Base-by-base conservation (phyloP, 2,113 vertebrate genomes). In the Pholis gunnellus region DNA sequence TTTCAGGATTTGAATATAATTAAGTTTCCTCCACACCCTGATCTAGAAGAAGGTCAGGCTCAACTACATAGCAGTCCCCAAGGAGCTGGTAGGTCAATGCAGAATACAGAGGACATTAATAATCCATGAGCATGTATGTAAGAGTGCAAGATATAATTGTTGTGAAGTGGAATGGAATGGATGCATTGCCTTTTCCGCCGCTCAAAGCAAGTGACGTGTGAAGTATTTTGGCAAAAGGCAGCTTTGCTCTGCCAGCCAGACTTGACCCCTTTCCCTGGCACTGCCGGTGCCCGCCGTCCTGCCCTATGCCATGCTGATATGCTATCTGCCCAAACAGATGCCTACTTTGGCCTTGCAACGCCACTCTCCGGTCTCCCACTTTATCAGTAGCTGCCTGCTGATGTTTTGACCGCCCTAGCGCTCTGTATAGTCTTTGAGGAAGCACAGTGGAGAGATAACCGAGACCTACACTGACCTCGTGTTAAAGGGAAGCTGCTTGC, bases 261-360 rank as follows among this genome's bases (percentile, higher is more conserved):
- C 83, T 78, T 88, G 87, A 91, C 91, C 88, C 77, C 46, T 79
- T 81, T 86, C 68, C 54, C 78, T 86, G 84, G 78, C 88, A 72
- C 78, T 52, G 70, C 34, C 50, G 42, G 61, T 79, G 77, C 64
- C 81, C 59, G 9, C 71, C 60, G 6, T 79, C 76, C 73, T 80
- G 52, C 80, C 87, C 88, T 91, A 88, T 82, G 75, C 75, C 92
- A 83, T 5, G 85, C 85, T 89, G 91, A 88, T 91, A 91, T 18
- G 54, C 81, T 93, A 94, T 92, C 91, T 90, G 87, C 81, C 67
- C 71, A 72, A 91, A 87, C 90, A 93, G 90, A 93, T 89, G 90
- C 84, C 84, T 67, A 22, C 78, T 61, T 63, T 22, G 79, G 85
- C 82, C 85, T 82, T 44, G 15, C 84, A 71, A 78, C 7, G 13